phyloP scores from a whole-genome alignment of 2,113 vertebrate genomes.

The Myotis brandtii region DNA sequence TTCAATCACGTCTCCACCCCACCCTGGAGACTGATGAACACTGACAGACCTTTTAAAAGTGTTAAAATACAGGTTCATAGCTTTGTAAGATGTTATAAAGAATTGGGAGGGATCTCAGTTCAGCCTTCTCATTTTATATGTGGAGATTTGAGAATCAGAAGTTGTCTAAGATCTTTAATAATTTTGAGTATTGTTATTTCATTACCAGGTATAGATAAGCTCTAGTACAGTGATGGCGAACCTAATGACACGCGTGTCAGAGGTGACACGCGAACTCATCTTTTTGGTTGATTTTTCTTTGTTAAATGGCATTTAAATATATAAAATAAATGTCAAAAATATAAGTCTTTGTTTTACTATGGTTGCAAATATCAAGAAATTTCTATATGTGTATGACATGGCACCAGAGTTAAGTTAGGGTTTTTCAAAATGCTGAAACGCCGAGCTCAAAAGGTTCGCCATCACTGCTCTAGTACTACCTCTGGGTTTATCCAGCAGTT shows the following conservation, averaged over 20 bases:
- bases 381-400: too few species aligned
- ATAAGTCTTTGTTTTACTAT: too few species aligned
- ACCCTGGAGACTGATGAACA: not conserved
- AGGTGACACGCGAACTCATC: too few species aligned
- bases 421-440: too few species aligned
- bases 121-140: not conserved
- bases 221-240: not conserved
- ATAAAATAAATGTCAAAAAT: too few species aligned
- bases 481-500: not conserved
- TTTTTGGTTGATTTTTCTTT: too few species aligned
- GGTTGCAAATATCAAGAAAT: too few species aligned
- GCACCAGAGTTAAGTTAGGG: too few species aligned
- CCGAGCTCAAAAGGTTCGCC: too few species aligned
- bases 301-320: too few species aligned
- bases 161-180: not conserved
- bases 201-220: not conserved
- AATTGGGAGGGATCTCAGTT: not conserved
- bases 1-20: not conserved
- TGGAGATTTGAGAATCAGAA: constrained; percentile 9
- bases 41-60: not conserved
- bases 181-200: not conserved
- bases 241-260: too few species aligned
- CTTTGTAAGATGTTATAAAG: not conserved
- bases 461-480: not conserved
- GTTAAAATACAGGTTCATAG: not conserved